These are phyloP conservation scores for Spea hammondii DNA, from an alignment of 2,797 vertebrate genomes.

Conservation along the genomic window DNA sequence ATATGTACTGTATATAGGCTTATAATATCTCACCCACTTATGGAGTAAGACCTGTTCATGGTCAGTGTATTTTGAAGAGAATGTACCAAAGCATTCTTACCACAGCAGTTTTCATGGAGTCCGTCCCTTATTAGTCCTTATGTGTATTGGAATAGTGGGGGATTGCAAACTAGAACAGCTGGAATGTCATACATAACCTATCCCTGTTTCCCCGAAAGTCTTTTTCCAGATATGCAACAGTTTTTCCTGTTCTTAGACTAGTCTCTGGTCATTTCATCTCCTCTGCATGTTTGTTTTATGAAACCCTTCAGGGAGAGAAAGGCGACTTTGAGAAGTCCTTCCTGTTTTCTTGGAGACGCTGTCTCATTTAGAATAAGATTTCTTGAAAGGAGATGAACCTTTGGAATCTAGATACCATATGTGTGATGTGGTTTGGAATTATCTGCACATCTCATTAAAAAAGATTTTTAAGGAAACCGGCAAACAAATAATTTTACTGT, in stretches of 20 bases:
- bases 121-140: too few relatives aligned
- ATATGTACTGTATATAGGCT: too few relatives aligned
- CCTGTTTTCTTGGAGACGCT: conserved; percentile 73
- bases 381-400: background rate
- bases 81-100: too few relatives aligned
- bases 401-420: background rate
- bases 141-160: background rate
- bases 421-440: background rate
- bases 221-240: conserved; percentile 55
- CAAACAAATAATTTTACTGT: background rate
- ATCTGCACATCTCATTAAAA: background rate
- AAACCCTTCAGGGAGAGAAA: conserved; percentile 65
- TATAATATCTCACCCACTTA: too few relatives aligned
- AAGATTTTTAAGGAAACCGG: background rate
- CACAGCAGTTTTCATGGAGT: too few relatives aligned
- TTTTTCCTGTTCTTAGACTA: conserved; percentile 63
- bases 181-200: background rate
- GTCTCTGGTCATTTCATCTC: conserved; percentile 57
- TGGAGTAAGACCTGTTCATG: too few relatives aligned
- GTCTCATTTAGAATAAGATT: conserved; percentile 59
- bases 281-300: conserved; percentile 67
- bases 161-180: background rate
- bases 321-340: conserved; percentile 64
- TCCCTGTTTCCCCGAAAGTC: background rate
- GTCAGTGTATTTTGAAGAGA: too few relatives aligned